Evolutionary conservation across 1,140 invertebrate genomes (phyloP).

Genomic region (Galendromus occidentalis): DNA sequence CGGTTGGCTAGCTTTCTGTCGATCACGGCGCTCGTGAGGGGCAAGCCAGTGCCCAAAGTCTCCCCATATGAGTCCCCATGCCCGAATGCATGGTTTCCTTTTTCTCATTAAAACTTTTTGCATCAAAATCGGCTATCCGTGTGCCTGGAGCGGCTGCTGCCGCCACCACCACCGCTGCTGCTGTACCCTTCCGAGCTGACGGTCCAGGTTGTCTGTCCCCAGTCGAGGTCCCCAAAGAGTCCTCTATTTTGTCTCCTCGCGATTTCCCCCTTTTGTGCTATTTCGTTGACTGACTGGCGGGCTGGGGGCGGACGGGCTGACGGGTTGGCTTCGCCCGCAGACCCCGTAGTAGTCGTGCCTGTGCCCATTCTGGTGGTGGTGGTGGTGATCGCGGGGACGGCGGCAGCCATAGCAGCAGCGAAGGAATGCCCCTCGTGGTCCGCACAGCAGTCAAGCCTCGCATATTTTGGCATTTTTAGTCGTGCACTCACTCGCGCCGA

Average conservation of each 20-base stretch:
- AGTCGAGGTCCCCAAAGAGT: not conserved
- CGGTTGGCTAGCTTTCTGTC: no score
- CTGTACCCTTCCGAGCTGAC: not conserved
- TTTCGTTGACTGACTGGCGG: no score
- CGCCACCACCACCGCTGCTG: not conserved
- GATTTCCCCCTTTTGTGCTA: no score
- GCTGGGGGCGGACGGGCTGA: no score
- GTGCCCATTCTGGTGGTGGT: no score
- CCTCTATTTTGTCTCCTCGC: conserved; percentile 9
- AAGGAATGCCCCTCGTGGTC: no score
- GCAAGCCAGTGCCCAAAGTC: no score
- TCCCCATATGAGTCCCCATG: no score
- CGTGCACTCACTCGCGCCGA: not conserved
- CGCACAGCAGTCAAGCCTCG: not conserved
- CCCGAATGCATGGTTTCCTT: not conserved
- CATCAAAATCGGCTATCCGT: conserved; percentile 11
- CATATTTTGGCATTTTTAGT: conserved; percentile 12
- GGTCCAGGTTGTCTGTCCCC: conserved; percentile 6
- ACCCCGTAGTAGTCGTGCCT: no score
- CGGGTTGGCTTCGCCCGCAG: no score
- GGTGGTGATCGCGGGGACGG: not conserved
- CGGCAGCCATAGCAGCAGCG: not conserved
- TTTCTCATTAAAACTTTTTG: conserved; percentile 12
- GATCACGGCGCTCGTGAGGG: no score
- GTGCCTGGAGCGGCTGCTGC: not conserved